Base-by-base conservation (phyloP, 2,888 invertebrate species). In the Spisula solida region DNA sequence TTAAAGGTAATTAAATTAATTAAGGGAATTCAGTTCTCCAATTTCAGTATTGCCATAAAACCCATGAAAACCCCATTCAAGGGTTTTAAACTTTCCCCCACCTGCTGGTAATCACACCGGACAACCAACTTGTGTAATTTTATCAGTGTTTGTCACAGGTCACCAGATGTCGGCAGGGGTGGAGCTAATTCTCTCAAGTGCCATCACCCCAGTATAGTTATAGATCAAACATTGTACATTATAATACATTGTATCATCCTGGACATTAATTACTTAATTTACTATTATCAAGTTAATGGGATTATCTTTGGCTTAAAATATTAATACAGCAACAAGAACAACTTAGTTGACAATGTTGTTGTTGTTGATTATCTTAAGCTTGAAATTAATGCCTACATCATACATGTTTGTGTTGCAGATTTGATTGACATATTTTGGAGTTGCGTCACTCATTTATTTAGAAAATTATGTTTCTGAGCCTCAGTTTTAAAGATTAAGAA, bases 141-240 rank as follows among this genome's bases (percentile, higher is more conserved):
- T 75, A 75, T 75, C 75, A 75, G 75, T 75, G 75, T 75, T 75
- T 75, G 31, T 75, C 75, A 31, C 75, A 75, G 34, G 75, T 75
- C 75, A 75, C 75, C 75, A 34, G 75, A 31, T 75, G 75, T 75
- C 34, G 31, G 31, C 20, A 31, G 31, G 16, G 25, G 75, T 75
- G 31, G 75, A 75, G 75, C 75, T 25, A 66, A 66, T 66, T 66
- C n/a, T n/a, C 60, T 66, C 60, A 66, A 66, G 60, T 66, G 25
- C 60, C n/a, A n/a, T n/a, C 60, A 66, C 60, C 25, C n/a, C 25
- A 25, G 60, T 66, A n/a, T n/a, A n/a, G n/a, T 66, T 6, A n/a
- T 66, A 66, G n/a, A 25, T 66, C 60, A 66, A 66, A 25, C 60
- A 66, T n/a, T 66, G 60, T 66, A 25, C 60, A 25, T 66, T 66